A percentile compares a stretch with the other conserved stretches of the same genome.
Conservation (phyloP, 2,888 invertebrate genomes). For the Megaustenia siamemsis region DNA sequence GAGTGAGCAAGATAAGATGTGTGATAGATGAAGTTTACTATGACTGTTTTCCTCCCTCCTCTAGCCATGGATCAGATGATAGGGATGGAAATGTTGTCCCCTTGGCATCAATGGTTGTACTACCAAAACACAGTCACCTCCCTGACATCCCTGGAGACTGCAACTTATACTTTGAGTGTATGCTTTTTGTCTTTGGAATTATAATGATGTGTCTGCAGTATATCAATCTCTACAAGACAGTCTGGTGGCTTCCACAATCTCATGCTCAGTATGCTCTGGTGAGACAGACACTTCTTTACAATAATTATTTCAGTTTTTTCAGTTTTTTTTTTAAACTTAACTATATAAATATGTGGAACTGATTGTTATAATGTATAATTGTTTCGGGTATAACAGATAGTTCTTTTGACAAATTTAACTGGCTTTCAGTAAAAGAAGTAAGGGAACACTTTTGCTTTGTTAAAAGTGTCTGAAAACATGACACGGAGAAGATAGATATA, state of each 20-base stretch:
- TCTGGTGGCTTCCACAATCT: conserved; percentile 98
- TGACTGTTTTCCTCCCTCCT: conserved; percentile 46
- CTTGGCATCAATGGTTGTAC: conserved; percentile 72
- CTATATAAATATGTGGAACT: too few relatives aligned
- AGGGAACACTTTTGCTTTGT: too few relatives aligned
- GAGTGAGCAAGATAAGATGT: neutral
- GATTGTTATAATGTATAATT: too few relatives aligned
- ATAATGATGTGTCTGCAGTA: conserved; percentile 90
- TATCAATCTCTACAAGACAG: conserved; percentile 94
- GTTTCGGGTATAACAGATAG: too few relatives aligned
- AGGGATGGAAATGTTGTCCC: conserved; percentile 71
- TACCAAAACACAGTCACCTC: conserved; percentile 78
- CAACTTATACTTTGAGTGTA: conserved; percentile 90
- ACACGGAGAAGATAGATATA: too few relatives aligned
- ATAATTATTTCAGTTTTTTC: conserved; percentile 1
- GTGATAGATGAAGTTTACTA: neutral
- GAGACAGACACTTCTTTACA: conserved; percentile 71
- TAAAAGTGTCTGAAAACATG: too few relatives aligned
- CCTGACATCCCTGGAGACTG: conserved; percentile 86
- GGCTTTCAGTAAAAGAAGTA: too few relatives aligned
- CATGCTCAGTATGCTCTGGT: conserved; percentile 93
- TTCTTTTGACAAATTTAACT: too few relatives aligned
- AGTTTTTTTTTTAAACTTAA: too few relatives aligned
- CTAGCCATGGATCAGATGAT: conserved; percentile 68
- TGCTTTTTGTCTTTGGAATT: conserved; percentile 90